Evolutionary conservation across 2,888 invertebrate species (phyloP), one percentile per base, ranked within the genome.

Genomic region (Harpalus rufipes): DNA sequence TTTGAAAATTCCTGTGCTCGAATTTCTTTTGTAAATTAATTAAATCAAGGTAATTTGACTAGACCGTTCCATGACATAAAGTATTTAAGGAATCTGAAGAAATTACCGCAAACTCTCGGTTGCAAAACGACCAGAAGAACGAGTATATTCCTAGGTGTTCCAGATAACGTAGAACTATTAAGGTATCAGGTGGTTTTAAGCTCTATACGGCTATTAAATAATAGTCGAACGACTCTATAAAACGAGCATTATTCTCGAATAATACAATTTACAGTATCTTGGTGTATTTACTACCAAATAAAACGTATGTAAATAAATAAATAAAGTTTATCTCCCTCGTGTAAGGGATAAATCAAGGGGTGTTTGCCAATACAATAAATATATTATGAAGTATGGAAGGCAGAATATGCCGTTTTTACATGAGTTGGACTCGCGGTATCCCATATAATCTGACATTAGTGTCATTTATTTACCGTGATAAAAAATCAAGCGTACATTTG

Each of bases 391-490:
- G 18, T 25, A 10, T 8, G 12, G 61, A 61, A 7, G 5, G n/a
- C n/a, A 21, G 32, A 7, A 41, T 10, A 41, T 25, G 21, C n/a
- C 51, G 39, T 14, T 14, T 25, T 12, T 63, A 25, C 63, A 63
- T 63, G 21, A 63, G 25, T 25, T 63, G 14, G 41, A 68, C 39
- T 12, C 7, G 68, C 25, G 14, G 41, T 18, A 44, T 44, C 21
- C 72, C 72, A 44, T 68, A 32, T 68, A 68, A 68, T 51, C 72
- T 74, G 72, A 74, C 72, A 44, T 74, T 74, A 74, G 44, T 16
- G 72, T 44, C 72, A 74, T 74, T 74, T 74, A 74, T 74, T 39
- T 74, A 51, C 72, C 10, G 39, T 58, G 78, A 78, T 78, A 78
- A 74, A 78, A 78, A 78, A 78, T 58, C 44, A 78, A n/a, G 25